Conservation (phyloP, 2,888 invertebrate species). For the Hyposoter didymator region DNA sequence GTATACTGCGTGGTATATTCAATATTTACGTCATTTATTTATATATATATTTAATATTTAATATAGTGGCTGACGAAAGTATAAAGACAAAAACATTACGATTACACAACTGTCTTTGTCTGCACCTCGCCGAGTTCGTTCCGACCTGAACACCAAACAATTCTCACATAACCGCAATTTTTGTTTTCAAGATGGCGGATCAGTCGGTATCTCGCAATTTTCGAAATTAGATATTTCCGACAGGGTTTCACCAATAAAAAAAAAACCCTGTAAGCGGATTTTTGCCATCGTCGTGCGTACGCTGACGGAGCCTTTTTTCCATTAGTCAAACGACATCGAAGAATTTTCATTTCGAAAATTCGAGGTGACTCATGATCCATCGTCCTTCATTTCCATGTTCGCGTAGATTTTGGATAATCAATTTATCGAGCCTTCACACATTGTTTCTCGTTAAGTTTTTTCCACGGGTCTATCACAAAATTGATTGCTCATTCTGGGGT, state of each 20-base stretch:
- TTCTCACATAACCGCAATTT: constrained; percentile 41
- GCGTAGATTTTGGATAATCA: constrained; percentile 69
- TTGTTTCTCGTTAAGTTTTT: constrained; percentile 70
- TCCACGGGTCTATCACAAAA: constrained; percentile 79
- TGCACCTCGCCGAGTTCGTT: constrained; percentile 45
- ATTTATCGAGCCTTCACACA: constrained; percentile 73
- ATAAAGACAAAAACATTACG: constrained; percentile 64
- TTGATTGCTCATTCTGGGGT: constrained; percentile 79
- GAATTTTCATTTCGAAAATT: too few relatives aligned
- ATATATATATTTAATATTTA: constrained; percentile 69
- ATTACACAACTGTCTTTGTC: constrained; percentile 46
- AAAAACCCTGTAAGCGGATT: too few relatives aligned
- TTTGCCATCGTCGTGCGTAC: too few relatives aligned
- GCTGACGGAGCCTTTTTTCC: too few relatives aligned
- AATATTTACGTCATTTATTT: constrained; percentile 71
- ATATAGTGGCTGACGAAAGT: constrained; percentile 69
- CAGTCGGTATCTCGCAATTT: too few relatives aligned
- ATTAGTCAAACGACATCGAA: too few relatives aligned
- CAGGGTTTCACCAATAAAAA: too few relatives aligned
- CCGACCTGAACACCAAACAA: constrained; percentile 45
- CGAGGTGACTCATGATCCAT: too few relatives aligned
- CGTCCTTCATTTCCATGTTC: constrained; percentile 48
- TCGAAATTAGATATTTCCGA: too few relatives aligned
- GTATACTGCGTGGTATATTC: constrained; percentile 61
- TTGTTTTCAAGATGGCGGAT: too few relatives aligned